Base-by-base conservation (phyloP, 2,797 vertebrate genomes). In the Anomalospiza imberbis region DNA sequence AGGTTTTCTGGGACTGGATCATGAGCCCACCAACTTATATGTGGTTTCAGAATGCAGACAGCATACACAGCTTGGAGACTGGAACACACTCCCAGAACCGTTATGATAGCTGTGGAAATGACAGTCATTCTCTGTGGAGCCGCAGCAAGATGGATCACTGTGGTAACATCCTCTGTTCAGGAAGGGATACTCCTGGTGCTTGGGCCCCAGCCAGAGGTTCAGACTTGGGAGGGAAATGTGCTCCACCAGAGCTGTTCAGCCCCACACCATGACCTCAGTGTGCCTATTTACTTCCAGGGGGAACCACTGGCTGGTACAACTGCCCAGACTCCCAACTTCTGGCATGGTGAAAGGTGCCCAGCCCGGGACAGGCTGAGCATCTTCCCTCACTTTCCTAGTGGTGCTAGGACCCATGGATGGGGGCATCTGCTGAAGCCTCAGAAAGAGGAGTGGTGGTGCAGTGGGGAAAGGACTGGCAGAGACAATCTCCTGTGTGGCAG, bases 31-130 rank as follows among this genome's bases (percentile, higher is more conserved):
- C 90, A 86, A 16, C 80, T 94, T 60, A 20, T 16, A 83, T 86
- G 91, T 94, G 94, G 91, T 88, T 93, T 93, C 58, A 91, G 54
- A 90, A 70, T 8, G 36, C 76, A 94, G 88, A 91, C 91, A 90
- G 83, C 20, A 62, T 32, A 60, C 62, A 28, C n/a, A 81, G 31
- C 42, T 44, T 72, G 47, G 79, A 62, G 87, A 51, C 31, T 47
- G 75, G 84, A 85, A 57, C 38, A 17, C 44, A 60, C 48, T 29
- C 63, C 61, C 50, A 71, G 60, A 54, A 18, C 70, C 94, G 70
- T 84, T 86, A 21, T 63, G 61, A 93, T 65, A 91, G 80, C 63
- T 85, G 88, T 62, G 58, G 88, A 84, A 90, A 65, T 24, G 38
- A 51, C 45, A 65, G 62, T 34, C 61, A 9, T 53, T 28, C 8